Conservation (phyloP, 2,888 invertebrate genomes). For the Cactoblastis cactorum region DNA sequence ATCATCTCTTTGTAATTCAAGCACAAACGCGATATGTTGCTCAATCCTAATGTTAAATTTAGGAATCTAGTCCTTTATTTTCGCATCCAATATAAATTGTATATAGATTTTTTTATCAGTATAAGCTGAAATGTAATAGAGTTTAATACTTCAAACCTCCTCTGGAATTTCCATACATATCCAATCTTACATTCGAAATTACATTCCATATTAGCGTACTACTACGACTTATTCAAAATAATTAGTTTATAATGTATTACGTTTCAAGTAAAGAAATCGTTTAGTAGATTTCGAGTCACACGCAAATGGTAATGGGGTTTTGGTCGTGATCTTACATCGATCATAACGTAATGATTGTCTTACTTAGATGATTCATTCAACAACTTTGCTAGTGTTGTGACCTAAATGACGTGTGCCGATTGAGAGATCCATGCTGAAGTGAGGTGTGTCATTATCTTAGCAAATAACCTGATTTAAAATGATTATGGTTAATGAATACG, state of each 20-base stretch:
- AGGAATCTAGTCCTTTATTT: neutral
- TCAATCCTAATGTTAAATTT: too few relatives aligned
- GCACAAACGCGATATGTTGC: too few relatives aligned
- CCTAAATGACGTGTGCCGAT: slow-evolving; percentile 9
- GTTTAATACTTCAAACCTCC: too few relatives aligned
- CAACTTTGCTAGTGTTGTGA: slow-evolving; percentile 9
- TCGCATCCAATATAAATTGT: neutral
- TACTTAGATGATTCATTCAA: slow-evolving; percentile 12
- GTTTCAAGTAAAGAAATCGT: slow-evolving; percentile 41
- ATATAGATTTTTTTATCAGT: slow-evolving; percentile 1
- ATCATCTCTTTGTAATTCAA: too few relatives aligned
- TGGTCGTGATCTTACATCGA: slow-evolving; percentile 11
- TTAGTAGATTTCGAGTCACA: slow-evolving; percentile 30
- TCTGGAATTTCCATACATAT: too few relatives aligned
- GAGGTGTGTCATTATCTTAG: neutral
- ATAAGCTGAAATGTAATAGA: too few relatives aligned
- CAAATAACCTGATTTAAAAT: neutral
- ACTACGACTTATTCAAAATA: neutral
- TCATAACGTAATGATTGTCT: slow-evolving; percentile 2
- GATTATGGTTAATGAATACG: neutral
- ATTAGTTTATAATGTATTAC: slow-evolving; percentile 21
- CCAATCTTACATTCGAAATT: too few relatives aligned
- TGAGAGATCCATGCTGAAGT: slow-evolving; percentile 1
- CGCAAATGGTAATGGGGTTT: slow-evolving; percentile 21
- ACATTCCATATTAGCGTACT: too few relatives aligned